Base-by-base conservation (phyloP, 2,797 vertebrate genomes). In the Chloroceryle inda region DNA sequence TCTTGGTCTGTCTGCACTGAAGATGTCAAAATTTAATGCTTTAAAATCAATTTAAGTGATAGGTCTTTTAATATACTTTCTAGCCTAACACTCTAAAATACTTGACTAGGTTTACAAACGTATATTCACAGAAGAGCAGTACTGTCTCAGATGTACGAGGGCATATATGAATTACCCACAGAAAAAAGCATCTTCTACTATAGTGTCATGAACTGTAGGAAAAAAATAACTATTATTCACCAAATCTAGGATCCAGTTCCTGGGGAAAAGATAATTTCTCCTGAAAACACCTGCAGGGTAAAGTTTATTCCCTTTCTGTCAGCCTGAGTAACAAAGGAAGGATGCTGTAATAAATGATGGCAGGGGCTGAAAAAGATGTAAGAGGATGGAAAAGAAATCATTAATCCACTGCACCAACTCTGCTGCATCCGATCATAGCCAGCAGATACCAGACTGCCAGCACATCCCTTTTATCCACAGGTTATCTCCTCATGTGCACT, bases 271-370 rank as follows among this genome's bases (percentile, higher is more conserved):
- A 71, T 68, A 33, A 85, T 88, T 96, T 63, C 69, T 94, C 67
- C 77, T 90, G 83, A 74, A 97, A 95, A 93, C 77, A 74, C 77
- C 89, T 93, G 80, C 78, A 91, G 81, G 81, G 40, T 89, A 49
- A 95, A 95, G 85, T 92, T 95, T 93, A 92, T 95, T 94, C 68
- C 75, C 27, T 69, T 86, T 87, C 77, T 92, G 74, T 91, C 92
- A 82, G 24, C 50, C 56, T 66, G 56, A 95, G 77, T 78, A 92
- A 73, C 63, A 84, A 73, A 87, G 62, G 79, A 93, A 94, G 56
- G 61, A 80, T 85, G 45, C 26, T 76, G 2, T 62, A 92, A 95
- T 74, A 95, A 94, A 85, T 75, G 49, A 58, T 94, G 88, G 26
- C 85, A 94, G 59, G 26, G 22, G 27, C 71, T 96, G 84, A 85